phyloP scores from a whole-genome alignment of 2,797 vertebrate genomes.

The Phrynocephalus guinanensis region DNA sequence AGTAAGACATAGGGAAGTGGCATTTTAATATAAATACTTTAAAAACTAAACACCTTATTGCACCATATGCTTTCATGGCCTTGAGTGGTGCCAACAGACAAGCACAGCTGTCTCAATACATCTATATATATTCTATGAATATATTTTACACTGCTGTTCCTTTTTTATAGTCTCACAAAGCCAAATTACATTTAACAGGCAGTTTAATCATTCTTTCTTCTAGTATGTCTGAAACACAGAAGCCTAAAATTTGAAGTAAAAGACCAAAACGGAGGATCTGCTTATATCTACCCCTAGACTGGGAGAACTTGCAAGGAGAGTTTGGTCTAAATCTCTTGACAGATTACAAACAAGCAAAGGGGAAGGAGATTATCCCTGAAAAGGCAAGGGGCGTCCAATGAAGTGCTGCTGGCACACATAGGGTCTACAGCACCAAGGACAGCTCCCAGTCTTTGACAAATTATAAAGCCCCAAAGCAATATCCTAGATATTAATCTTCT shows the following conservation, averaged over 20 bases:
- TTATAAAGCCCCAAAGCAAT: neutral
- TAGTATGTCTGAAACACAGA: neutral
- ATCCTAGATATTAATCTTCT: neutral
- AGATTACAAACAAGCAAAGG: neutral
- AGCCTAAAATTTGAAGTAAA: neutral
- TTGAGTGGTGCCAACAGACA: conserved; percentile 9
- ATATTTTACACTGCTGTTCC: neutral
- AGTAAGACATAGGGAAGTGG: conserved; percentile 11
- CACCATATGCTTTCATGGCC: conserved; percentile 9
- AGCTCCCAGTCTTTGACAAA: neutral
- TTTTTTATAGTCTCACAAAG: neutral
- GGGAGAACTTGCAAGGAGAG: neutral
- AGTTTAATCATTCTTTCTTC: neutral
- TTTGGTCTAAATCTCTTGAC: neutral
- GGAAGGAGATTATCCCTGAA: neutral
- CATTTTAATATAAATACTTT: conserved; percentile 11
- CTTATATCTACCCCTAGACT: neutral
- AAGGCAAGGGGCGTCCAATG: neutral
- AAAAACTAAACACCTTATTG: conserved; percentile 12
- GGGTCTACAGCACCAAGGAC: neutral
- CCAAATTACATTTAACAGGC: neutral
- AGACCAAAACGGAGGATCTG: neutral
- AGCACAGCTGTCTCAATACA: conserved; percentile 1
- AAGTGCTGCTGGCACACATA: neutral
- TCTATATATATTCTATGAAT: neutral